These are phyloP conservation scores for Bovichtus variegatus DNA, from an alignment of 2,797 vertebrate genomes.

Conservation along the genomic window DNA sequence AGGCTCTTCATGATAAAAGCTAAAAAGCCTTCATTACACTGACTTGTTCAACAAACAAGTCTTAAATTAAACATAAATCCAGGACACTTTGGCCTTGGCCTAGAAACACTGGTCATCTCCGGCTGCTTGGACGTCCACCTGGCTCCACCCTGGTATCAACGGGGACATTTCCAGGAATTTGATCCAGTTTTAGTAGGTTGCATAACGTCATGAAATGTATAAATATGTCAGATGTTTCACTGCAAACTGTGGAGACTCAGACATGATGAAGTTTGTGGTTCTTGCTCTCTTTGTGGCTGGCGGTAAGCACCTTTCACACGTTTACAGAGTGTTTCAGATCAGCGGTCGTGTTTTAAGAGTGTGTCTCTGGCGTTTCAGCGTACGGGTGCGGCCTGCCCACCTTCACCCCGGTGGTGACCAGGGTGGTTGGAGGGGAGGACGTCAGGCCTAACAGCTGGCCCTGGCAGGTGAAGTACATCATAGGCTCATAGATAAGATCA, in stretches of 20 bases:
- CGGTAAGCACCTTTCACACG: slow-evolving; percentile 67
- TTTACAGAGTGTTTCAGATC: neutral
- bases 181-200: slow-evolving; percentile 27
- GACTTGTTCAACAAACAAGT: slow-evolving; percentile 21
- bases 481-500: neutral
- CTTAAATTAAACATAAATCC: neutral
- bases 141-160: slow-evolving; percentile 52
- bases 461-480: slow-evolving; percentile 80
- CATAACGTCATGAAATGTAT: slow-evolving; percentile 60
- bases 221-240: slow-evolving; percentile 29
- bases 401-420: slow-evolving; percentile 67
- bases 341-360: neutral
- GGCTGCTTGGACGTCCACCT: neutral
- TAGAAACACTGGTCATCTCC: neutral
- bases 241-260: slow-evolving; percentile 41
- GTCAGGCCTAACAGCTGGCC: slow-evolving; percentile 85
- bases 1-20: neutral
- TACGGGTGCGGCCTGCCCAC: slow-evolving; percentile 85
- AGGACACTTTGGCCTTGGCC: slow-evolving; percentile 37
- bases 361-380: slow-evolving; percentile 60
- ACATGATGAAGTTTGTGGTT: slow-evolving; percentile 83
- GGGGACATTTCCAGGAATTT: slow-evolving; percentile 42
- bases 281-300: slow-evolving; percentile 81
- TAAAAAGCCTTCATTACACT: neutral
- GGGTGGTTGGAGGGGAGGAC: slow-evolving; percentile 85